Percentiles rank a stretch among this genome's conserved stretches.
phyloP scores from a whole-genome alignment of 2,797 vertebrate genomes.

The Leptatherina wallacei region DNA sequence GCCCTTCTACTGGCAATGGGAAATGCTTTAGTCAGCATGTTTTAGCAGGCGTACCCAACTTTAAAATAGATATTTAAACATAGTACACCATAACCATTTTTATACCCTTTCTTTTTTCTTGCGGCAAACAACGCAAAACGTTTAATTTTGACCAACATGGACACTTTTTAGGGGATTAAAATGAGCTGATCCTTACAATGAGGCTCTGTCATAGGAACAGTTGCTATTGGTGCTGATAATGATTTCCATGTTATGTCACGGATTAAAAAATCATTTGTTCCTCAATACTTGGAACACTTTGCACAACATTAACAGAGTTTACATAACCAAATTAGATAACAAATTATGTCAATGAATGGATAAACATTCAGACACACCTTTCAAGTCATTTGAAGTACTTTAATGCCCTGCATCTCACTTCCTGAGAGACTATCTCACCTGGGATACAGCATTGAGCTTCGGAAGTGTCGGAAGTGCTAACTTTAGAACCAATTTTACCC shows the following conservation, averaged over 20 bases:
- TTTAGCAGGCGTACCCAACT: no score
- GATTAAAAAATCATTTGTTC: neutral
- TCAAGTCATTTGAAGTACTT: neutral
- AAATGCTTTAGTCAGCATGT: no score
- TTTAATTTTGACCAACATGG: neutral
- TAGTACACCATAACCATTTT: no score
- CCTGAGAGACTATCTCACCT: conserved; percentile 2
- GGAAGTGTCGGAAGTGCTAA: conserved; percentile 15
- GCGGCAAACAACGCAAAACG: neutral
- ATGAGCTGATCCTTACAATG: no score
- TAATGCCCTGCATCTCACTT: neutral
- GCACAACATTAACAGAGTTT: neutral
- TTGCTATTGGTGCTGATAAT: neutral
- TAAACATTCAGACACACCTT: conserved; percentile 1
- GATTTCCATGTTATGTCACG: neutral
- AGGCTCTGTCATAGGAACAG: neutral
- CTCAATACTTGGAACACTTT: neutral
- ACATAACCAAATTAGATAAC: conserved; percentile 25
- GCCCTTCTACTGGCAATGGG: no score
- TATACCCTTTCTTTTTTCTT: neutral
- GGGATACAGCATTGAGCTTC: conserved; percentile 15
- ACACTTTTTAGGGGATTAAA: neutral
- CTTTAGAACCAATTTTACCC: conserved; percentile 16
- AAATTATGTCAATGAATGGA: neutral
- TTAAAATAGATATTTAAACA: no score